A percentile compares a stretch with the other conserved stretches of the same genome.
Evolutionary conservation across 2,888 invertebrate species (phyloP).

Genomic region (Julus scanicus): DNA sequence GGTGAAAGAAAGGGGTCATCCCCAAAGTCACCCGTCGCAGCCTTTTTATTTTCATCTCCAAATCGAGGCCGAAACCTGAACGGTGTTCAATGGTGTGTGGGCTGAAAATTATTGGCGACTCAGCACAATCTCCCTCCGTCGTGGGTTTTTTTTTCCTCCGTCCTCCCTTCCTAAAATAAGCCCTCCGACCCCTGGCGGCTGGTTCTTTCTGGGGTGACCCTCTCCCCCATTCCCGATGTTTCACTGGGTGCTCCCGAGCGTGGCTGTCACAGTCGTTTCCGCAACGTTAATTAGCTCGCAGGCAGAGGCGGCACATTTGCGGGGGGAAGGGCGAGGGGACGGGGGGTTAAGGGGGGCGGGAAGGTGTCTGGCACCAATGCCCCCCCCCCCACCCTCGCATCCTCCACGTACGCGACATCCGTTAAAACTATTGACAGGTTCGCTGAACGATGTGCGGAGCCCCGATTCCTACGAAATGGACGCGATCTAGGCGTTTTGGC

Average conservation of each 20-base stretch:
- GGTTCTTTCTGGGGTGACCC: background rate
- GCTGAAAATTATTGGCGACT: slow-evolving; percentile 23
- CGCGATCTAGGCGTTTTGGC: slow-evolving; percentile 15
- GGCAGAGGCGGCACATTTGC: slow-evolving; percentile 13
- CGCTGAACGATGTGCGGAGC: background rate
- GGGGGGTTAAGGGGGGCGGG: background rate
- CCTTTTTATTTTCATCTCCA: background rate
- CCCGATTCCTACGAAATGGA: background rate
- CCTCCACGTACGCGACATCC: slow-evolving; percentile 21
- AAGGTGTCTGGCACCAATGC: slow-evolving; percentile 23
- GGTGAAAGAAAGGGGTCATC: background rate
- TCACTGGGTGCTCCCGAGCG: slow-evolving; percentile 30
- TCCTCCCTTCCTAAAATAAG: background rate
- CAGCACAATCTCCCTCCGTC: slow-evolving; percentile 25
- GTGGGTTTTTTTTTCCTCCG: background rate
- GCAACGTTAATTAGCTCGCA: slow-evolving; percentile 36
- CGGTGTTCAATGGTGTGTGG: slow-evolving; percentile 14
- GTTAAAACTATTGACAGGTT: slow-evolving; percentile 28
- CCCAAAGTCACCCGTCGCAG: background rate
- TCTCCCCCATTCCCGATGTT: slow-evolving; percentile 21
- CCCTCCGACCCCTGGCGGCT: slow-evolving; percentile 26
- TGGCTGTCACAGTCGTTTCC: slow-evolving; percentile 42
- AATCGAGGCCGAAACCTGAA: slow-evolving; percentile 5
- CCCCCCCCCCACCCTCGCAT: background rate
- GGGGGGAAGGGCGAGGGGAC: background rate